These are phyloP conservation scores for Lophochroa leadbeateri DNA, from an alignment of 2,113 vertebrate species.

Conservation along the genomic window DNA sequence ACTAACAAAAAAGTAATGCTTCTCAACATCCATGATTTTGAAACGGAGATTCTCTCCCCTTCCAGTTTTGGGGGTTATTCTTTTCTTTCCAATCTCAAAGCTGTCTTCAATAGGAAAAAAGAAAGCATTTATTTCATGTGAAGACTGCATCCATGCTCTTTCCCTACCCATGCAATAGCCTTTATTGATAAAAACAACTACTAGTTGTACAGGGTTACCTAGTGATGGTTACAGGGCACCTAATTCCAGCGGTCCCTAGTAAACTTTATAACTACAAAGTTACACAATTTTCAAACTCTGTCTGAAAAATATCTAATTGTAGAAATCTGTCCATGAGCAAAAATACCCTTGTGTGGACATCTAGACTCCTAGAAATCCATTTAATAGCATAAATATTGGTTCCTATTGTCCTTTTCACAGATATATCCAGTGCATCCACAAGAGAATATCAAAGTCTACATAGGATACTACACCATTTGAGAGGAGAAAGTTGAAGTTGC, in stretches of 20 bases:
- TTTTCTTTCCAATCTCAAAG: background rate
- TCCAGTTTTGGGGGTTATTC: background rate
- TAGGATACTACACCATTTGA: background rate
- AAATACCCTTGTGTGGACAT: background rate
- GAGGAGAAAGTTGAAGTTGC: background rate
- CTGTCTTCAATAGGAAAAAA: background rate
- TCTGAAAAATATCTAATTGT: background rate
- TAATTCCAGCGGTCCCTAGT: background rate
- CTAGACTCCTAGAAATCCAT: background rate
- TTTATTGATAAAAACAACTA: background rate
- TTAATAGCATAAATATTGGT: background rate
- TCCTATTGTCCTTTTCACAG: background rate
- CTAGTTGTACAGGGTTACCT: background rate
- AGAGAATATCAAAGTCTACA: background rate
- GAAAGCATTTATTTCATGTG: background rate
- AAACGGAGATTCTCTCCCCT: background rate
- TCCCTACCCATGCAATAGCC: background rate
- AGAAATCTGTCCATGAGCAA: background rate
- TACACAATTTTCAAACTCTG: background rate
- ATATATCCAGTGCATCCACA: background rate
- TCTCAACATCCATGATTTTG: background rate
- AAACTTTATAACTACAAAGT: background rate
- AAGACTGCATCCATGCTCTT: background rate
- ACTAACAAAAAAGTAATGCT: background rate
- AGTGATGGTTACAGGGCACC: background rate